phyloP scores from a whole-genome alignment of 2,888 invertebrate species.

The Celastrina argiolus region DNA sequence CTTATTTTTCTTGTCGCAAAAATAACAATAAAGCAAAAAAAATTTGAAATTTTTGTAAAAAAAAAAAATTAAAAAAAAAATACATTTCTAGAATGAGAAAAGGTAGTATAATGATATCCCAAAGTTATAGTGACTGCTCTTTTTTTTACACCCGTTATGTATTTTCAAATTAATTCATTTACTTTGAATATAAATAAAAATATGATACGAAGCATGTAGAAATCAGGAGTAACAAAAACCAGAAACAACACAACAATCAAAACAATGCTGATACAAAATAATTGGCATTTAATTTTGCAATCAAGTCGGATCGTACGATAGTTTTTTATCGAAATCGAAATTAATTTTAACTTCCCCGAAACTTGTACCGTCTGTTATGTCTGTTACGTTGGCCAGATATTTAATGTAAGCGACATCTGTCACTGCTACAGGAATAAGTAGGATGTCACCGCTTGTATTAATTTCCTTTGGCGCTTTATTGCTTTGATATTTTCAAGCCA shows the following conservation, averaged over 20 bases:
- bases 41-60: too few relatives aligned
- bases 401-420: constrained; percentile 9
- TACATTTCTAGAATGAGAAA: too few relatives aligned
- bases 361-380: not conserved
- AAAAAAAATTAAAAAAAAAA: too few relatives aligned
- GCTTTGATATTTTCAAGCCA: constrained; percentile 12
- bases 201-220: too few relatives aligned
- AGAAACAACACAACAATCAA: not conserved
- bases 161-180: not conserved
- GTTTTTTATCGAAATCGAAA: constrained; percentile 10
- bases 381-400: constrained; percentile 14
- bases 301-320: constrained; percentile 3
- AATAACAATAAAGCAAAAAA: too few relatives aligned
- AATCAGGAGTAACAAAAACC: not conserved
- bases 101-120: too few relatives aligned
- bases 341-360: not conserved
- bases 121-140: too few relatives aligned
- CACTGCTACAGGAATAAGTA: constrained; percentile 8
- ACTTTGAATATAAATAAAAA: not conserved
- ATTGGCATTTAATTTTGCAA: constrained; percentile 13
- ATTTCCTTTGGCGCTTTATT: constrained; percentile 31
- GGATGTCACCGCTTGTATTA: constrained; percentile 34
- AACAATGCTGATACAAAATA: not conserved
- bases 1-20: too few relatives aligned
- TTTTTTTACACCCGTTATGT: too few relatives aligned